Evolutionary conservation across 2,888 invertebrate genomes (phyloP).

Genomic region (Synanthedon andrenaeformis): DNA sequence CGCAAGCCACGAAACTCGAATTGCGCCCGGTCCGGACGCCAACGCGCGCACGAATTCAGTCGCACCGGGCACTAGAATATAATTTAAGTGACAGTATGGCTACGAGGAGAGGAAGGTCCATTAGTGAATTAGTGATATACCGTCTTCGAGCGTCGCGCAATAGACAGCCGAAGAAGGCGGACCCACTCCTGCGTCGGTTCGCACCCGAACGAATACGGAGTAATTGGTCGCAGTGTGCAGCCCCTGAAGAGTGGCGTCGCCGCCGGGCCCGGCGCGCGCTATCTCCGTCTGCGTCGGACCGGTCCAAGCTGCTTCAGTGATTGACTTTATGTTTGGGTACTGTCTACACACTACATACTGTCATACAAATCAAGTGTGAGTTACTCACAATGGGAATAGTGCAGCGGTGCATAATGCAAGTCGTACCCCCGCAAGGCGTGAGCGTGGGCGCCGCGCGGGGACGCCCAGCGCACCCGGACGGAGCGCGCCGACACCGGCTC

Average conservation of each 20-base stretch:
- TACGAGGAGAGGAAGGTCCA: too few relatives aligned
- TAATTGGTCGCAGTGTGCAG: slow-evolving; percentile 86
- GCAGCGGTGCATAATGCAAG: slow-evolving; percentile 76
- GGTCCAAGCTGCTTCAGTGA: slow-evolving; percentile 12
- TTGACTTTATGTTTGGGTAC: too few relatives aligned
- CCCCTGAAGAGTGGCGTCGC: slow-evolving; percentile 77
- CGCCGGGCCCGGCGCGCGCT: slow-evolving; percentile 19
- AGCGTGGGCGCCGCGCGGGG: slow-evolving; percentile 70
- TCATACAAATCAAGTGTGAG: neutral
- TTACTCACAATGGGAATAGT: slow-evolving; percentile 25
- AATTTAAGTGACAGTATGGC: too few relatives aligned
- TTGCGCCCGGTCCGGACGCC: slow-evolving; percentile 79
- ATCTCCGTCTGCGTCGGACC: slow-evolving; percentile 11
- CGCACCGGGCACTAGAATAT: slow-evolving; percentile 76
- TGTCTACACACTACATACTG: neutral
- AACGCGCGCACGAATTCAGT: slow-evolving; percentile 82
- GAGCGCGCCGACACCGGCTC: slow-evolving; percentile 76
- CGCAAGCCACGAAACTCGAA: slow-evolving; percentile 85
- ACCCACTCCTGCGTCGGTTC: slow-evolving; percentile 82
- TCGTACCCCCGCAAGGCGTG: slow-evolving; percentile 81
- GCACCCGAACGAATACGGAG: slow-evolving; percentile 83
- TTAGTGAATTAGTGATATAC: slow-evolving; percentile 36
- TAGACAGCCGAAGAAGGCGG: slow-evolving; percentile 77
- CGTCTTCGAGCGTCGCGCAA: slow-evolving; percentile 84
- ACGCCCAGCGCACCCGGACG: slow-evolving; percentile 79